Base-by-base conservation (phyloP, 1,140 invertebrate genomes). In the Bombus sibiricus region DNA sequence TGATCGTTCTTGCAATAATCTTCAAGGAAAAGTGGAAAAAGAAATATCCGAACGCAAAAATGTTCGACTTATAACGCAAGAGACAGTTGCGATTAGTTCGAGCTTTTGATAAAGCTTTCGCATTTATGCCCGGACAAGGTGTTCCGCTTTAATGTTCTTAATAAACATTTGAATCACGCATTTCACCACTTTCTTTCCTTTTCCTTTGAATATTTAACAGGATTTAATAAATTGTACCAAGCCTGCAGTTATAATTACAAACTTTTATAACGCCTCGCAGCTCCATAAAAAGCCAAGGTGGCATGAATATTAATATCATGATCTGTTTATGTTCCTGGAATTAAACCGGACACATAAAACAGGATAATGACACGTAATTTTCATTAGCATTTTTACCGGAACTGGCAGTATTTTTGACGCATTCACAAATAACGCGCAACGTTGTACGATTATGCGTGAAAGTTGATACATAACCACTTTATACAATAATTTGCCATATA, bases 361-460 rank as follows among this genome's bases (percentile, higher is more conserved):
- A n/a, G 10, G 37, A 78, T 78, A 78, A 77, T 77, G 15, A 64
- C 15, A 43, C 10, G 62, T 25, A 41, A 78, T 64, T 77, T 43
- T 34, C 75, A 77, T 78, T 78, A 64, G 37, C 10, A 78, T 64
- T 41, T 43, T 39, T n/a, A 37, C 25, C 37, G 34, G 34, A 39
- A 62, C 25, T n/a, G 25, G 1, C 2, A 39, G 18, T 77, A 41
- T 43, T 64, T 64, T 64, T 41, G 3, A 77, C 57, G 34, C 15
- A 3, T 41, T 41, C 41, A 18, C 34, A 76, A 76, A 76, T 37
- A 59, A 37, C 25, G 1, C 32, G 1, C 32, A 75, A 28, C 34
- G 8, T 57, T 39, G 15, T n/a, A 57, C 37, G 39, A 78, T 64
- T 64, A 64, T 25, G 75, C 75, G 37, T 78, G 75, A 64, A 66